phyloP scores from a whole-genome alignment of 2,888 invertebrate species.

The Dasypogon diadema region DNA sequence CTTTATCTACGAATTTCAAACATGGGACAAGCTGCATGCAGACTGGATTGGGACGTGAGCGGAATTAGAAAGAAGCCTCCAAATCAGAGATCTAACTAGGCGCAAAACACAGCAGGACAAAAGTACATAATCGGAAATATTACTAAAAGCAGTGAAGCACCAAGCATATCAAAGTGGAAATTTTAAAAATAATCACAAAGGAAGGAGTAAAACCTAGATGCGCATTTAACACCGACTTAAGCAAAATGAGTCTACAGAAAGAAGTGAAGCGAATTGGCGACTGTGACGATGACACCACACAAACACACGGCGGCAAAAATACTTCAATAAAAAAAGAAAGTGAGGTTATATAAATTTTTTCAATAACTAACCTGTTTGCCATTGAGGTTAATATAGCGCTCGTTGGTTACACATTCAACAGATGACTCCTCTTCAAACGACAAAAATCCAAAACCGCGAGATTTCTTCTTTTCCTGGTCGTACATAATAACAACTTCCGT shows the following conservation, averaged over 20 bases:
- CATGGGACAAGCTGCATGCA: too few species aligned
- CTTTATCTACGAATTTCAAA: too few species aligned
- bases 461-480: slow-evolving; percentile 97
- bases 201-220: slow-evolving; percentile 36
- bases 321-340: slow-evolving; percentile 45
- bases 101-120: too few species aligned
- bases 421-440: slow-evolving; percentile 95
- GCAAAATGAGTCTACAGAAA: slow-evolving; percentile 23
- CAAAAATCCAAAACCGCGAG: slow-evolving; percentile 94
- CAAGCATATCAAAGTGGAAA: neutral
- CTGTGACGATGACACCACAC: slow-evolving; percentile 49
- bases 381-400: slow-evolving; percentile 94
- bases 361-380: slow-evolving; percentile 79
- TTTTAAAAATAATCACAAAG: slow-evolving; percentile 45
- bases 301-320: slow-evolving; percentile 46
- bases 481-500: slow-evolving; percentile 98
- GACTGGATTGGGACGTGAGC: too few species aligned
- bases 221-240: slow-evolving; percentile 44
- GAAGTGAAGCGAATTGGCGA: neutral
- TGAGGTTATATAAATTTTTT: slow-evolving; percentile 49
- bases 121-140: neutral
- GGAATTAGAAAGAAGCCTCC: too few species aligned
- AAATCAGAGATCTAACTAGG: too few species aligned
- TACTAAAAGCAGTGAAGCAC: neutral
- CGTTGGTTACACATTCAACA: slow-evolving; percentile 91